phyloP scores from a whole-genome alignment of 2,113 vertebrate genomes.

The Stercorarius parasiticus region DNA sequence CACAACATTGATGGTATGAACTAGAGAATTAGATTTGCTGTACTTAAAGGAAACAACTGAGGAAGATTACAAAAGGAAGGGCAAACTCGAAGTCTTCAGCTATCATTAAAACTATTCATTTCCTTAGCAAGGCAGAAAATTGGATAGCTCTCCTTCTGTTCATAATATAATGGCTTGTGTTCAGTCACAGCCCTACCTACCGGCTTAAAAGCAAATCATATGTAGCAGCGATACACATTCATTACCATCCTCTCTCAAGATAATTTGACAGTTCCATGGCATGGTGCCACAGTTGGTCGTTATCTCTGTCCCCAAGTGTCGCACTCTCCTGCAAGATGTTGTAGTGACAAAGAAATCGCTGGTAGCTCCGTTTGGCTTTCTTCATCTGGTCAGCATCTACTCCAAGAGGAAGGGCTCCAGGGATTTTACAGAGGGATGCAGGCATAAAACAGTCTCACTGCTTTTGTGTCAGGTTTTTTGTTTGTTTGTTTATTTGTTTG shows the following conservation, averaged over 20 bases:
- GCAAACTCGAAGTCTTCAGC: conserved; percentile 29
- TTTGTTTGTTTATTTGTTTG: not conserved
- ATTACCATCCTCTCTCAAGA: conserved; percentile 1
- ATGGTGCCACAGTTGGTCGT: conserved; percentile 16
- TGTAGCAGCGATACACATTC: conserved; percentile 37
- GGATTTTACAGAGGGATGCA: not conserved
- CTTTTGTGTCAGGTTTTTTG: not conserved
- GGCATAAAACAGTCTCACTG: not conserved
- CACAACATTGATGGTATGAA: not conserved
- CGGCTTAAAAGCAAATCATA: conserved; percentile 36
- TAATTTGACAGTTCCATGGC: conserved; percentile 43
- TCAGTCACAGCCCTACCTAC: conserved; percentile 51
- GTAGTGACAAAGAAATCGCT: not conserved
- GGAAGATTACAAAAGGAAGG: conserved; percentile 40
- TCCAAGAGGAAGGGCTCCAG: not conserved
- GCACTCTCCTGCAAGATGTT: not conserved
- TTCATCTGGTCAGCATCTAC: not conserved
- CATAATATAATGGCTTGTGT: conserved; percentile 34
- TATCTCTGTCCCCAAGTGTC: not conserved
- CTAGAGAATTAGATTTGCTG: conserved; percentile 24
- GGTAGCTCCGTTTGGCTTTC: not conserved
- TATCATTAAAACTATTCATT: conserved; percentile 40
- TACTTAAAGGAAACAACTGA: conserved; percentile 20
- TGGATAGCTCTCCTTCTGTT: conserved; percentile 45
- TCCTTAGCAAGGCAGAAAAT: conserved; percentile 50